Conservation (phyloP, 2,888 invertebrate species). For the Iselma pallidipennis region DNA sequence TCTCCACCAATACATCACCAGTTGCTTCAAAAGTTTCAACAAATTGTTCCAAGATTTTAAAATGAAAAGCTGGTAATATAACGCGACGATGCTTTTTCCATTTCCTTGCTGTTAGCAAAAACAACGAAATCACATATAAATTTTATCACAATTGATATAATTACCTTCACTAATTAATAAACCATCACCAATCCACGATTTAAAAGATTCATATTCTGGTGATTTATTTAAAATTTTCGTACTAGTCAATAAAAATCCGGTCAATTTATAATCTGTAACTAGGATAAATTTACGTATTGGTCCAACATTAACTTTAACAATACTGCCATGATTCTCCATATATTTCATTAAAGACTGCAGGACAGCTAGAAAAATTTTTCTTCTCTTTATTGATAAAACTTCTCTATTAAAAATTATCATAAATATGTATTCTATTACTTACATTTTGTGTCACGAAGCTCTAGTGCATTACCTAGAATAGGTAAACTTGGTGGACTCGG, state of each 20-base stretch:
- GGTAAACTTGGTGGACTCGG: constrained; percentile 14
- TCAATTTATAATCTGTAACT: no score
- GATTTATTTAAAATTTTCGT: constrained; percentile 21
- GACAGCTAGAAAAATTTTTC: neutral
- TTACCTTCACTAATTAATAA: constrained; percentile 50
- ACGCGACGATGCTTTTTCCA: constrained; percentile 73
- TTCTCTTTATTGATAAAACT: neutral
- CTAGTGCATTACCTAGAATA: no score
- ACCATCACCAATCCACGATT: constrained; percentile 37
- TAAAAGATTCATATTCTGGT: constrained; percentile 15
- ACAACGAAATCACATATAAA: neutral
- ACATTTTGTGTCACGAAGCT: neutral
- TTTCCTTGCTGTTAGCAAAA: constrained; percentile 52
- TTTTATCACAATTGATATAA: constrained; percentile 2
- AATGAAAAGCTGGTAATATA: constrained; percentile 78
- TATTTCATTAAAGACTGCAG: neutral
- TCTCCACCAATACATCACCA: constrained; percentile 61
- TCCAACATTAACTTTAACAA: neutral
- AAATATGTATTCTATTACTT: neutral
- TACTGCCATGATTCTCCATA: neutral
- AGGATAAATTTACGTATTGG: no score
- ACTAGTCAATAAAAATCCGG: constrained; percentile 23
- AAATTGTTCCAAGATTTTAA: no score
- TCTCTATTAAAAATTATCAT: neutral
- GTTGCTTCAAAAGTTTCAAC: constrained; percentile 71